These are phyloP conservation scores for Chaetophractus vellerosus DNA, from an alignment of 2,797 vertebrate genomes.

Conservation along the genomic window DNA sequence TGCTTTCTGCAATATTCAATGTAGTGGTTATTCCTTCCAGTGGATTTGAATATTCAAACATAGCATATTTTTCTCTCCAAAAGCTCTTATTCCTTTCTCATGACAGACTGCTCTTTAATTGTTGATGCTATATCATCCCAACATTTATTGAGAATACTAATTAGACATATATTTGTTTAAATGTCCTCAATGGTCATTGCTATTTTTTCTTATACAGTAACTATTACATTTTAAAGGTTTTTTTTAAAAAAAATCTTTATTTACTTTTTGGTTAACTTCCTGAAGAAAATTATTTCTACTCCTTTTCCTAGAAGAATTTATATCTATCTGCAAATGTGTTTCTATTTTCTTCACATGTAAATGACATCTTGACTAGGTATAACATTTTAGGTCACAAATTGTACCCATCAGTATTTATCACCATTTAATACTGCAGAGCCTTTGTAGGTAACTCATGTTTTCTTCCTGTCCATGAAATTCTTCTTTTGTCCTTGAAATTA, in stretches of 20 bases:
- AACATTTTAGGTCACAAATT: neutral
- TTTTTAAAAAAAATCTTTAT: neutral
- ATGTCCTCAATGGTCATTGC: neutral
- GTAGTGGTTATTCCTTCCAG: slow-evolving; percentile 5
- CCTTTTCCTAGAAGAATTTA: neutral
- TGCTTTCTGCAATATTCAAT: neutral
- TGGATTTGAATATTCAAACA: slow-evolving; percentile 45
- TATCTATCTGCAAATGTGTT: slow-evolving; percentile 27
- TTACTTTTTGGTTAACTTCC: neutral
- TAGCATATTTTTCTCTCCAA: neutral
- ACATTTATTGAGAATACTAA: slow-evolving; percentile 6
- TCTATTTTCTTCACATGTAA: slow-evolving; percentile 24
- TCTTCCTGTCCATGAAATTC: neutral
- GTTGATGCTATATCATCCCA: neutral
- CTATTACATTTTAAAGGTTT: neutral
- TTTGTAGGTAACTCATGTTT: neutral
- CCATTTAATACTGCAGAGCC: neutral
- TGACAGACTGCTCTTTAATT: neutral
- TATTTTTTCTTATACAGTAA: neutral
- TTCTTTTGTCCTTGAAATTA: slow-evolving; percentile 50
- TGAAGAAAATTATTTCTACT: neutral
- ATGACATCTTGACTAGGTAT: neutral
- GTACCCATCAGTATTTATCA: neutral
- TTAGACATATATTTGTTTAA: slow-evolving; percentile 14
- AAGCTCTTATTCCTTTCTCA: slow-evolving; percentile 20